A percentile compares a stretch with the other conserved stretches of the same genome.
Conservation (phyloP, 37 sponge, comb jelly and placozoan species). For the Oopsacas minuta region DNA sequence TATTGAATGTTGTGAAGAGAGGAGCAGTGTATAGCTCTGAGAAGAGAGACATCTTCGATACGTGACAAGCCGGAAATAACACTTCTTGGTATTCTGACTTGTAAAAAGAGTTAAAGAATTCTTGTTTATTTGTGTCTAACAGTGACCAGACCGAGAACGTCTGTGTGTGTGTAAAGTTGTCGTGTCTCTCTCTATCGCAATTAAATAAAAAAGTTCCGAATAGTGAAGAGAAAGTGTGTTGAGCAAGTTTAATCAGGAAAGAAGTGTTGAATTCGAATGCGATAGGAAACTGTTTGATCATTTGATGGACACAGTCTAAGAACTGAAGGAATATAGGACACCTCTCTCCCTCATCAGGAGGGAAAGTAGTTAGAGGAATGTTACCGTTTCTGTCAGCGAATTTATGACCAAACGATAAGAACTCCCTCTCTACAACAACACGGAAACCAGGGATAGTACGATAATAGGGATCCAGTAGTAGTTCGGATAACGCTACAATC, state of each 20-base stretch:
- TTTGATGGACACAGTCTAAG: slow-evolving; percentile 79
- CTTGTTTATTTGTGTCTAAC: slow-evolving; percentile 29
- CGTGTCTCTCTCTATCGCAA: slow-evolving; percentile 50
- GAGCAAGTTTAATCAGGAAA: slow-evolving; percentile 61
- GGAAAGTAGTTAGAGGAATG: neutral
- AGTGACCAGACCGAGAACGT: slow-evolving; percentile 58
- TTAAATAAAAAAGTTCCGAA: slow-evolving; percentile 73
- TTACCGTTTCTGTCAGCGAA: slow-evolving; percentile 57
- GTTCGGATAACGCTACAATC: slow-evolving; percentile 59
- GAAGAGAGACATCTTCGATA: neutral
- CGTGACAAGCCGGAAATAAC: neutral
- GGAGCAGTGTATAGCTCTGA: slow-evolving; percentile 10
- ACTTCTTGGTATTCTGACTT: neutral
- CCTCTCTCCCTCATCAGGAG: slow-evolving; percentile 29
- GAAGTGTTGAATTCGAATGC: slow-evolving; percentile 66
- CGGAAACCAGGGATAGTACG: slow-evolving; percentile 74
- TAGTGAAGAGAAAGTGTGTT: slow-evolving; percentile 56
- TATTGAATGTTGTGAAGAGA: neutral
- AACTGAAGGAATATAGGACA: slow-evolving; percentile 85
- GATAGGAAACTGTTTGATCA: slow-evolving; percentile 71
- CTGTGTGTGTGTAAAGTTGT: slow-evolving; percentile 23
- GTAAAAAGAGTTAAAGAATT: slow-evolving; percentile 60
- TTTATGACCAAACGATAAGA: slow-evolving; percentile 79
- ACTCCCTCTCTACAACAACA: slow-evolving; percentile 68
- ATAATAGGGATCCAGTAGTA: slow-evolving; percentile 77